phyloP scores from a whole-genome alignment of 1,140 invertebrate species.

The Drosophila fuyamai region DNA sequence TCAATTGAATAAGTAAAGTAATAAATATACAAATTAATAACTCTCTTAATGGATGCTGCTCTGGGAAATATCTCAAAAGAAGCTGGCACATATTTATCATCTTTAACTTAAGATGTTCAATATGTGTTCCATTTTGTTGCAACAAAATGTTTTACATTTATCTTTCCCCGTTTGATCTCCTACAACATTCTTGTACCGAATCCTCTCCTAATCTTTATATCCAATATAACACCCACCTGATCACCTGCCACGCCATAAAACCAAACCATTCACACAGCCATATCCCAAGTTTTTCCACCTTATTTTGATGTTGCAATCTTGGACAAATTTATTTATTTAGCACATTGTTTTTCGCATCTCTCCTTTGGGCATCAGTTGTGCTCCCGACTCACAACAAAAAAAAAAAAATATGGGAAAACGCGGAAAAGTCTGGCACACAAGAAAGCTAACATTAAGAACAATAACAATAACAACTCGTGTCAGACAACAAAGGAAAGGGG shows the following conservation, averaged over 20 bases:
- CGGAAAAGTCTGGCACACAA: slow-evolving; percentile 34
- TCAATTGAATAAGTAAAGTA: no score
- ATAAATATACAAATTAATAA: no score
- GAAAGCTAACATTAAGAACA: slow-evolving; percentile 39
- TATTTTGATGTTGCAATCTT: slow-evolving; percentile 52
- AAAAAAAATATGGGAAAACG: slow-evolving; percentile 1
- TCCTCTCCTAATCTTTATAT: not conserved
- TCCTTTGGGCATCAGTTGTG: slow-evolving; percentile 55
- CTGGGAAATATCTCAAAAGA: no score
- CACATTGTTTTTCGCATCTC: slow-evolving; percentile 59
- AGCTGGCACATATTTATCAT: no score
- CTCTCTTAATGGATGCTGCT: no score
- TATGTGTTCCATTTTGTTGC: no score
- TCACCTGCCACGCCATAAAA: slow-evolving; percentile 40
- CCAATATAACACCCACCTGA: slow-evolving; percentile 9
- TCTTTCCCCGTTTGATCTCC: not conserved
- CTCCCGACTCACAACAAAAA: not conserved
- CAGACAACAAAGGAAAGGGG: slow-evolving; percentile 60
- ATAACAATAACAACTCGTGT: slow-evolving; percentile 41
- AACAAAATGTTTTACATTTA: no score
- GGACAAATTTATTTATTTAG: slow-evolving; percentile 74
- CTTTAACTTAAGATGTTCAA: no score
- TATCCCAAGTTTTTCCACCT: slow-evolving; percentile 29
- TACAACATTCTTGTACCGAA: not conserved
- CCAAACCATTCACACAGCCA: slow-evolving; percentile 10